Evolutionary conservation across 2,113 vertebrate genomes (phyloP).

Genomic region (Austrofundulus limnaeus): DNA sequence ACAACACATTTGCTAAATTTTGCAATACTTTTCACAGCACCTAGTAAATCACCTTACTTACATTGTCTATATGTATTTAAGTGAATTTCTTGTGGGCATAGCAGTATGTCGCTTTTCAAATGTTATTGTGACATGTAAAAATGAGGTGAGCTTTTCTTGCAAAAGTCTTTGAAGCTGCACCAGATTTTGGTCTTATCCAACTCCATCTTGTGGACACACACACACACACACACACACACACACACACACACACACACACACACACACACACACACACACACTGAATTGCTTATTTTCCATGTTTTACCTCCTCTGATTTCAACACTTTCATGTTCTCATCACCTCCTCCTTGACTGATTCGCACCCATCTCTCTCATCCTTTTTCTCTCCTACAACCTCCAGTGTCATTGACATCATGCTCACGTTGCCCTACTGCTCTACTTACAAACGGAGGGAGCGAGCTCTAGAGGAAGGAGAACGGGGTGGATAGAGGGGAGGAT

Average conservation of each 20-base stretch:
- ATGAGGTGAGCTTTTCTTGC: neutral
- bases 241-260: neutral
- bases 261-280: neutral
- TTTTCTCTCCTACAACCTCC: constrained; percentile 45
- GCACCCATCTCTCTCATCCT: constrained; percentile 34
- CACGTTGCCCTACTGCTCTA: constrained; percentile 81
- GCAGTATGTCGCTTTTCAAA: neutral
- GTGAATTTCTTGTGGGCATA: neutral
- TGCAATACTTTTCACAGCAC: neutral
- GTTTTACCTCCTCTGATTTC: constrained; percentile 12
- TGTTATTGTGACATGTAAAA: neutral
- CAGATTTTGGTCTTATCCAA: constrained; percentile 6
- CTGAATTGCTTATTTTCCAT: constrained; percentile 10
- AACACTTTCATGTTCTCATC: constrained; percentile 25
- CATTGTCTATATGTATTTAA: constrained; percentile 4
- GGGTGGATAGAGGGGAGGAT: constrained; percentile 66
- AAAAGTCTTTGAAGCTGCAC: constrained; percentile 46
- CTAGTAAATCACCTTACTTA: constrained; percentile 7
- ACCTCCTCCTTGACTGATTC: constrained; percentile 24
- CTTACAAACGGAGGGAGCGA: constrained; percentile 69
- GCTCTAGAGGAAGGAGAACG: constrained; percentile 58
- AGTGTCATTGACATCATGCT: constrained; percentile 69
- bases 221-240: neutral
- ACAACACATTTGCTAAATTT: constrained; percentile 16
- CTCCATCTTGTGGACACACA: constrained; percentile 1